These are phyloP conservation scores for Hippoglossus hippoglossus DNA, from an alignment of 2,797 vertebrate species.

Conservation along the genomic window DNA sequence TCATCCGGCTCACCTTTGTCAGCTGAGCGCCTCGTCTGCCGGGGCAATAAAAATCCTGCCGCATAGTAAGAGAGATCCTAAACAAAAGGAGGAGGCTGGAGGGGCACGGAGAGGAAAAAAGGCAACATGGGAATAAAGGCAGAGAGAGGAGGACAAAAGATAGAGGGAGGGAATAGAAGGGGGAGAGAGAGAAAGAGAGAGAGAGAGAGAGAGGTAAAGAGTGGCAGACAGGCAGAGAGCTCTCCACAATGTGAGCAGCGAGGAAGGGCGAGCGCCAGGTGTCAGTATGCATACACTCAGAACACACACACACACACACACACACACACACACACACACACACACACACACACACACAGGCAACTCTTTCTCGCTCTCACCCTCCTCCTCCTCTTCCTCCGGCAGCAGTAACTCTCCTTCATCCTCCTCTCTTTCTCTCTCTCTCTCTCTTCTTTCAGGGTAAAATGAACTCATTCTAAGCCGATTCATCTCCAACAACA, in stretches of 20 bases:
- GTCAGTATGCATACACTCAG: slow-evolving; percentile 76
- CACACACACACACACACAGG: slow-evolving; percentile 43
- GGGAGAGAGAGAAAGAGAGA: slow-evolving; percentile 39
- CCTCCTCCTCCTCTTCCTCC: slow-evolving; percentile 44
- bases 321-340: slow-evolving; percentile 26
- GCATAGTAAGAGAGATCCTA: slow-evolving; percentile 67
- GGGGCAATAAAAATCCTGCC: slow-evolving; percentile 77
- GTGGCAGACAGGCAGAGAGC: slow-evolving; percentile 72
- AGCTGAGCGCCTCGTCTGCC: slow-evolving; percentile 59
- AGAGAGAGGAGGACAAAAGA: slow-evolving; percentile 52
- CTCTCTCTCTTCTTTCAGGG: slow-evolving; percentile 34
- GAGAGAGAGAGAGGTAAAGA: slow-evolving; percentile 49
- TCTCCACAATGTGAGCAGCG: slow-evolving; percentile 76
- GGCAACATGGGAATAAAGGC: slow-evolving; percentile 11
- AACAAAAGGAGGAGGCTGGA: slow-evolving; percentile 57
- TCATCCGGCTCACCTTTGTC: slow-evolving; percentile 78
- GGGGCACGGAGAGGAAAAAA: slow-evolving; percentile 28
- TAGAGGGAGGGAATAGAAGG: slow-evolving; percentile 44
- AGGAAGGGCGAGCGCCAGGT: slow-evolving; percentile 80
- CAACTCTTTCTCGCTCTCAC: slow-evolving; percentile 61
- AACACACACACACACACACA: slow-evolving; percentile 37
- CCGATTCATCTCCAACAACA: slow-evolving; percentile 7
- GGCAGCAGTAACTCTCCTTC: slow-evolving; percentile 57
- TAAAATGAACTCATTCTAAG: slow-evolving; percentile 73
- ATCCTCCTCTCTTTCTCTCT: slow-evolving; percentile 31